Percentiles rank a stretch among this genome's conserved stretches.
Evolutionary conservation across 92 coral and sea anemone genomes (phyloP).

Genomic region (Porites cylindrica): DNA sequence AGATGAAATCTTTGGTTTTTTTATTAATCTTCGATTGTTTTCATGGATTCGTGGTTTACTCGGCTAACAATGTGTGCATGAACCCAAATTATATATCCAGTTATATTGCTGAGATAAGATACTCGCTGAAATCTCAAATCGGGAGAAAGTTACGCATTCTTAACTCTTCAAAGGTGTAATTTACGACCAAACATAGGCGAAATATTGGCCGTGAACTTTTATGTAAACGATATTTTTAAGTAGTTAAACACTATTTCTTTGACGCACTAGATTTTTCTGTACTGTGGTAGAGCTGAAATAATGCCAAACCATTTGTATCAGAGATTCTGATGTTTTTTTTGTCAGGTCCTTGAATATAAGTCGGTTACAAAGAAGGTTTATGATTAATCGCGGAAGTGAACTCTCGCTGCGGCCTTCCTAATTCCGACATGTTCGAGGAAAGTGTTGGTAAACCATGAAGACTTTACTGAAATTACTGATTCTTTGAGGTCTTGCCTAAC

Average conservation of each 20-base stretch:
- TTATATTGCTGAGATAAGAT: background rate
- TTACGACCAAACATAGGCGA: background rate
- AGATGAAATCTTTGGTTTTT: slow-evolving; percentile 9
- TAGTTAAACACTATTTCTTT: background rate
- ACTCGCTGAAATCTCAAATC: background rate
- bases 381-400: background rate
- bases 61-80: background rate
- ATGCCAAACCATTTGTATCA: background rate
- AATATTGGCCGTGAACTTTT: background rate
- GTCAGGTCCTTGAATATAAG: background rate
- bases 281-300: background rate
- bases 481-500: background rate
- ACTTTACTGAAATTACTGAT: background rate
- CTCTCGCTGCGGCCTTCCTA: slow-evolving; percentile 5
- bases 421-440: slow-evolving; percentile 31
- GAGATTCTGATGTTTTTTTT: background rate
- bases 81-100: background rate
- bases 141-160: background rate
- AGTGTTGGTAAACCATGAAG: background rate
- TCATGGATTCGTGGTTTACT: slow-evolving; percentile 33
- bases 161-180: slow-evolving; percentile 1
- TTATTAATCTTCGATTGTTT: slow-evolving; percentile 33
- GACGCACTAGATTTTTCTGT: background rate
- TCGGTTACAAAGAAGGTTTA: background rate
- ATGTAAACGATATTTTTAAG: too few species aligned